Evolutionary conservation across 1,140 invertebrate genomes (phyloP), one percentile per base, ranked within the genome.

Genomic region (Drosophila sp.): DNA sequence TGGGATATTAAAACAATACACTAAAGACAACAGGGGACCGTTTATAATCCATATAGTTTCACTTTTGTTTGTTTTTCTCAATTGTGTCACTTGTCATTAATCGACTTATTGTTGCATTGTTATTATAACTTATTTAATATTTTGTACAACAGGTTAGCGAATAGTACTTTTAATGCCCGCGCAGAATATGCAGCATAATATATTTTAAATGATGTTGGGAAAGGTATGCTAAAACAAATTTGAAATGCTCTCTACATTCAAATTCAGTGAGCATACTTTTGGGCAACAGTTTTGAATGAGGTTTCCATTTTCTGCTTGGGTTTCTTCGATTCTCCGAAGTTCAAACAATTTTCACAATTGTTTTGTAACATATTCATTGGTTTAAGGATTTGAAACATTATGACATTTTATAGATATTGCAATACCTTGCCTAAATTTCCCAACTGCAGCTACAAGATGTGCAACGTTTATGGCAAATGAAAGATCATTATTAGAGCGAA

Each of bases 381-480:
- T 46, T 70, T 65, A 50, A 51, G 14, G 11, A 48, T 43, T 71
- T 51, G 32, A n/a, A 21, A 40, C 45, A 32, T 71, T 53, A 29
- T 27, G 38, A 56, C 11, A 36, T 66, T 32, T 43, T 18, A 50
- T 27, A 32, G 34, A 41, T 63, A 43, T 32, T 82, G 64, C 72
- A 78, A 75, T 91, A 91, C 90, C 90, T 91, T 91, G 77, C 90
- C 90, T 54, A 91, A 87, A 66, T 91, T 91, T 90, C 90, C 90
- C 90, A 91, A 91, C 90, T 91, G 90, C 90, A 91, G 90, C 90
- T 91, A 77, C 71, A 56, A 59, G 71, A 59, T 63, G 76, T 64
- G 56, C 50, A 63, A 57, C 53, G 65, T 67, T 75, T 75, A 46
- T 57, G 76, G 29, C 76, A 82, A 67, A 82, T 65, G 72, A 84